These are phyloP conservation scores for Semicossyphus pulcher DNA, from an alignment of 2,113 vertebrate species.

Conservation along the genomic window DNA sequence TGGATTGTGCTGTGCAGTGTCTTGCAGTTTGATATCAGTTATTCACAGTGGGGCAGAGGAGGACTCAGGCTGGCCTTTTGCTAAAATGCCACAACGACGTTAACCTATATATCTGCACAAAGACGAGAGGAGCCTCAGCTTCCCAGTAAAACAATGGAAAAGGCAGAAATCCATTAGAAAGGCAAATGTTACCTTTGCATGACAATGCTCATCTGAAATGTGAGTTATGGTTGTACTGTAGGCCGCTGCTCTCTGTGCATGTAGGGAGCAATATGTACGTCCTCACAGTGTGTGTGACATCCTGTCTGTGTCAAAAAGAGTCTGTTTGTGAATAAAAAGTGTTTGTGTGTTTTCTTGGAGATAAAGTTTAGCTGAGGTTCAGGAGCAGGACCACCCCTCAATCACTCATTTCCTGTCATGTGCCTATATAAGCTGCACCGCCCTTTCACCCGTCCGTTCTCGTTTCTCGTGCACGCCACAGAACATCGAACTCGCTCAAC, in stretches of 20 bases:
- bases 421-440: too few relatives aligned
- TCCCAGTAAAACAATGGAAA: constrained; percentile 77
- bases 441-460: too few relatives aligned
- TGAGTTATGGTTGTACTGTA: constrained; percentile 63
- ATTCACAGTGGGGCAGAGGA: constrained; percentile 71
- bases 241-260: constrained; percentile 55
- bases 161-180: constrained; percentile 79
- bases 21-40: constrained; percentile 77
- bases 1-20: constrained; percentile 20
- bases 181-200: constrained; percentile 88
- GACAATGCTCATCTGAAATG: constrained; percentile 71
- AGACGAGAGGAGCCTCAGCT: constrained; percentile 70
- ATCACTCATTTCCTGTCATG: too few relatives aligned
- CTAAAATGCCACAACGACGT: constrained; percentile 85
- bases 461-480: too few relatives aligned
- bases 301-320: constrained; percentile 37
- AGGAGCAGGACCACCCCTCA: too few relatives aligned
- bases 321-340: constrained; percentile 17
- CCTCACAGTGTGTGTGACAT: constrained; percentile 40
- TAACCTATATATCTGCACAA: constrained; percentile 83
- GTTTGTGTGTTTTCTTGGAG: constrained; percentile 18
- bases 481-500: too few relatives aligned
- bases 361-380: too few relatives aligned
- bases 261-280: constrained; percentile 54
- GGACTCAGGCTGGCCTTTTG: constrained; percentile 81